Evolutionary conservation across 2,888 invertebrate species (phyloP).

Genomic region (Siphlonurus alternatus): DNA sequence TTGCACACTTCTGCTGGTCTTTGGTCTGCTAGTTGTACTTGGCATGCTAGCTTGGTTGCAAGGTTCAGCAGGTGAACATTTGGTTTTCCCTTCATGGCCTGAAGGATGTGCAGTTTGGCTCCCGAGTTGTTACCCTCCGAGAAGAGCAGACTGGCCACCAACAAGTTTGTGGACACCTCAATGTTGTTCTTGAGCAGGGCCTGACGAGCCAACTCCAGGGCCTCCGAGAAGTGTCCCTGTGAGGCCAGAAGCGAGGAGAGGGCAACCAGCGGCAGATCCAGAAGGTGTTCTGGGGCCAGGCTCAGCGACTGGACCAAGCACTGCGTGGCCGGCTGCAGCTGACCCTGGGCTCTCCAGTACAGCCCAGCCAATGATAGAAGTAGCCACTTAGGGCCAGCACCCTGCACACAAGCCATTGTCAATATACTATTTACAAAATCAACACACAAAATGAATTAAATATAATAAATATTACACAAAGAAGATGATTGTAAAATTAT

Average conservation of each 20-base stretch:
- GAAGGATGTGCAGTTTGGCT: conserved; percentile 43
- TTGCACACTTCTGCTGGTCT: not conserved
- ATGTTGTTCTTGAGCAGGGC: not conserved
- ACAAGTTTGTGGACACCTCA: conserved; percentile 53
- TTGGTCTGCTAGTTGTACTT: not conserved
- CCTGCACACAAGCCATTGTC: conserved; percentile 39
- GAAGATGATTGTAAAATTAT: too few species aligned
- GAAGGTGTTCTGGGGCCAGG: conserved; percentile 36
- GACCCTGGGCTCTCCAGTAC: conserved; percentile 60
- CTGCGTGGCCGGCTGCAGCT: conserved; percentile 46
- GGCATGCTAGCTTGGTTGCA: conserved; percentile 29
- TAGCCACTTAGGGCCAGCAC: conserved; percentile 55
- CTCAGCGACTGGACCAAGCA: conserved; percentile 47
- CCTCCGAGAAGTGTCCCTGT: not conserved
- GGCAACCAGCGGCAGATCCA: conserved; percentile 50
- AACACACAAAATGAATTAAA: too few species aligned
- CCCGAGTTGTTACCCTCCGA: conserved; percentile 44
- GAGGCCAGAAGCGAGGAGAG: conserved; percentile 43
- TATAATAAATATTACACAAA: too few species aligned
- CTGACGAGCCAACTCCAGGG: not conserved
- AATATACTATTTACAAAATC: too few species aligned
- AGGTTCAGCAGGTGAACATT: conserved; percentile 29
- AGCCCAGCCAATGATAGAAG: conserved; percentile 53
- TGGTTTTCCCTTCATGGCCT: conserved; percentile 37
- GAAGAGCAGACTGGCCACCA: conserved; percentile 43